These are phyloP conservation scores for Stenotaenia linearis DNA, from an alignment of 2,888 invertebrate genomes.

Conservation along the genomic window DNA sequence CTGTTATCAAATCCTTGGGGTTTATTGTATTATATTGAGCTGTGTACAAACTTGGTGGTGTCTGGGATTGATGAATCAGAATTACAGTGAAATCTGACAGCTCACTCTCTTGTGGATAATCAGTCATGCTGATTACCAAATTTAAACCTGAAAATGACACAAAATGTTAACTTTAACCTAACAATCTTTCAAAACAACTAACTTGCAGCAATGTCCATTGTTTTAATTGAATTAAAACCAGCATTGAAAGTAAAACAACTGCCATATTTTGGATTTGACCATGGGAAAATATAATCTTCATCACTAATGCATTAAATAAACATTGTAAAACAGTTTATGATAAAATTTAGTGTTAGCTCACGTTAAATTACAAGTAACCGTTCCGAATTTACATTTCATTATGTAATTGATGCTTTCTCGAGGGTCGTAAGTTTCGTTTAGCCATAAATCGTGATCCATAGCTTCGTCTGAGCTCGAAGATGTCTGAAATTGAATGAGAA, in stretches of 20 bases:
- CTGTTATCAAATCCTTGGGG: not conserved
- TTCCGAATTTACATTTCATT: constrained; percentile 28
- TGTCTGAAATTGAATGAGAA: not conserved
- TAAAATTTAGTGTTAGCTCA: not conserved
- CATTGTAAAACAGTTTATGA: not conserved
- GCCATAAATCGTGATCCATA: not conserved
- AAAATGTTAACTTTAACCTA: too few species aligned
- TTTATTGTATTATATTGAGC: not conserved
- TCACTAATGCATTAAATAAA: not conserved
- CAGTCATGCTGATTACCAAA: constrained; percentile 13
- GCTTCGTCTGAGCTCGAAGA: not conserved
- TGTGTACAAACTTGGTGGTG: not conserved
- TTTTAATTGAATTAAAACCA: not conserved
- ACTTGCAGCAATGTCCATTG: not conserved
- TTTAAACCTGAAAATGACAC: not conserved
- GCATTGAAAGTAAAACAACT: constrained; percentile 28
- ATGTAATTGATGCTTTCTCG: not conserved
- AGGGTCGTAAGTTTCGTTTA: constrained; percentile 13
- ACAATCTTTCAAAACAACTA: too few species aligned
- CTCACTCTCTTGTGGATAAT: not conserved
- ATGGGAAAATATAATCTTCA: not conserved
- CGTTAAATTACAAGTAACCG: constrained; percentile 16
- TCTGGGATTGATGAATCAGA: constrained; percentile 17
- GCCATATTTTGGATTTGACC: constrained; percentile 29
- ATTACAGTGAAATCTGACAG: not conserved